Evolutionary conservation across 2,113 vertebrate genomes (phyloP).

Genomic region (Trogon melanurus): DNA sequence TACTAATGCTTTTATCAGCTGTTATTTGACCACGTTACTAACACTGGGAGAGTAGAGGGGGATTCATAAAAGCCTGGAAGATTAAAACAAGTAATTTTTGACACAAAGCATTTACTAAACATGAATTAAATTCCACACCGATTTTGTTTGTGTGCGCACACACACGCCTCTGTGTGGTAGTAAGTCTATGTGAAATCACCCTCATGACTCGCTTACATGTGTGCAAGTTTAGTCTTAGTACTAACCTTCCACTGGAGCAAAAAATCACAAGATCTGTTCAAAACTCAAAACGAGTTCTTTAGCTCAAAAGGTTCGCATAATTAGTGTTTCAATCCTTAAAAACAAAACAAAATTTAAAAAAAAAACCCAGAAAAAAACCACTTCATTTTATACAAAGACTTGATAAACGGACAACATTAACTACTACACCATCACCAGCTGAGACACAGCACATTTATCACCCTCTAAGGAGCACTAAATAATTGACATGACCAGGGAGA

Average conservation of each 20-base stretch:
- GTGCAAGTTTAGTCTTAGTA: neutral
- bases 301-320: neutral
- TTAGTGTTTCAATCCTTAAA: neutral
- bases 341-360: too few relatives aligned
- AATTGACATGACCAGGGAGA: neutral
- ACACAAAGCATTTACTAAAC: neutral
- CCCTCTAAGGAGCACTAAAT: neutral
- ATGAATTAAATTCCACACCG: neutral
- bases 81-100: neutral
- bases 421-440: neutral
- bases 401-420: neutral
- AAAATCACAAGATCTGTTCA: neutral
- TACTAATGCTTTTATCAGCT: neutral
- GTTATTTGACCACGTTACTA: neutral
- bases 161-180: neutral
- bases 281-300: neutral
- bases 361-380: too few relatives aligned
- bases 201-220: neutral
- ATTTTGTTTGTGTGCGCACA: rapidly evolving
- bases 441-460: neutral
- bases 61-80: neutral
- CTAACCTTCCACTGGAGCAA: neutral
- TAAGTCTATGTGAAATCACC: neutral
- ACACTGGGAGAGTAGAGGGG: neutral
- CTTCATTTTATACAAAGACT: neutral